phyloP scores from a whole-genome alignment of 2,113 vertebrate genomes.

The Alces alces region DNA sequence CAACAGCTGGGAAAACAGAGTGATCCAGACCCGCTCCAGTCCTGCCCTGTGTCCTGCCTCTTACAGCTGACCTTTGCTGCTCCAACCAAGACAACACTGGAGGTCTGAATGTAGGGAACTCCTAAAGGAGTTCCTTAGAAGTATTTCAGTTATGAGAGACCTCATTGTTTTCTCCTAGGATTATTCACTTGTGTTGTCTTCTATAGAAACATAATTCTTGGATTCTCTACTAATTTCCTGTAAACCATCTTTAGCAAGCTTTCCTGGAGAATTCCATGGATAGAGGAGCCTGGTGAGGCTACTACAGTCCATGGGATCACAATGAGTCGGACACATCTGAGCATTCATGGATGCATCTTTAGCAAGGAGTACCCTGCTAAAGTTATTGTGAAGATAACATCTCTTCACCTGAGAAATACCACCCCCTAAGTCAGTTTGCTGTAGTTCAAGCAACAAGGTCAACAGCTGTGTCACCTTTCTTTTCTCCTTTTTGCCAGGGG shows the following conservation, averaged over 20 bases:
- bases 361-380: neutral
- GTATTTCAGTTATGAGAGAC: neutral
- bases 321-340: neutral
- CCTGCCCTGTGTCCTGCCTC: neutral
- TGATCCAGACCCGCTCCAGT: neutral
- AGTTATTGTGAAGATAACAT: neutral
- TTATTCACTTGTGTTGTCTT: neutral
- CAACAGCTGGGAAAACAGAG: neutral
- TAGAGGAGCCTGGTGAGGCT: neutral
- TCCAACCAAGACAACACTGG: neutral
- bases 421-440: neutral
- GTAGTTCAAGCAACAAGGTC: neutral
- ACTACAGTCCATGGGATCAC: neutral
- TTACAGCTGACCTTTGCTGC: neutral
- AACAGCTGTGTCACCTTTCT: neutral
- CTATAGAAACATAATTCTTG: neutral
- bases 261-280: neutral
- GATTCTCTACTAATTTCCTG: neutral
- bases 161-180: neutral
- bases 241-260: neutral
- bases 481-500: neutral
- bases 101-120: neutral
- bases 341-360: neutral
- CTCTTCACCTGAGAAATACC: neutral
- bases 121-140: neutral